Base-by-base conservation (phyloP, 2,888 invertebrate genomes). In the Meiosimyza platycephala region DNA sequence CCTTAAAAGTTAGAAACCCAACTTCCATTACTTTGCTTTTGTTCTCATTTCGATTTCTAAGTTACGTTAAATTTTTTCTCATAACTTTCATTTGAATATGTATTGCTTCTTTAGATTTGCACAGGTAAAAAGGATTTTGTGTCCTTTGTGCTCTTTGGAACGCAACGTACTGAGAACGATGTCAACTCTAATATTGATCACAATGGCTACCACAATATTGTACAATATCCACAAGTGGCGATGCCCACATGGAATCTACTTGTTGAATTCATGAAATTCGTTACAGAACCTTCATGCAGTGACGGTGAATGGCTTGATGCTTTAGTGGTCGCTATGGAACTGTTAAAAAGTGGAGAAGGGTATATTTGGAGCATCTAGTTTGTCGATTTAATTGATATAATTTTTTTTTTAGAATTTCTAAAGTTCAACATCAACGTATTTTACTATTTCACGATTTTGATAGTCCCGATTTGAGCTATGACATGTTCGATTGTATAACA, bases 291-390 rank as follows among this genome's bases (percentile, higher is more conserved):
- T 12, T 75, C 80, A 0, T 85, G 88, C n/a, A 85, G 87, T 15
- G 84, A 80, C 72, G 92, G 90, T 1, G 91, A 93, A 80, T 93
- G 93, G 92, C 85, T 93, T 76, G 91, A 93, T 85, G 89, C 90
- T 1, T 80, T 92, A 0, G 81, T 89, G 51, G 90, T 91, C 13
- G 92, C 91, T 6, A 87, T 90, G 71, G 88, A 89, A 63, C 86
- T 89, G 77, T 87, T 90, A 59, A 87, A 88, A 73, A 85, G 50
- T 1, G 81, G 87, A 77, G 83, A 84, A 28, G 71, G 76, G 80
- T 85, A 78, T 5, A 50, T 55, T 15, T 12, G 13, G 63, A 13
- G 3, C 22, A 50, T 18, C 48, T 16, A 33, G n/a, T 52, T 33
- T 50, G 28, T 5, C 16, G 6, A 28, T 12, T 50, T 50, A 12